Conservation (phyloP, 2,888 invertebrate genomes). For the Megamerina dolium region DNA sequence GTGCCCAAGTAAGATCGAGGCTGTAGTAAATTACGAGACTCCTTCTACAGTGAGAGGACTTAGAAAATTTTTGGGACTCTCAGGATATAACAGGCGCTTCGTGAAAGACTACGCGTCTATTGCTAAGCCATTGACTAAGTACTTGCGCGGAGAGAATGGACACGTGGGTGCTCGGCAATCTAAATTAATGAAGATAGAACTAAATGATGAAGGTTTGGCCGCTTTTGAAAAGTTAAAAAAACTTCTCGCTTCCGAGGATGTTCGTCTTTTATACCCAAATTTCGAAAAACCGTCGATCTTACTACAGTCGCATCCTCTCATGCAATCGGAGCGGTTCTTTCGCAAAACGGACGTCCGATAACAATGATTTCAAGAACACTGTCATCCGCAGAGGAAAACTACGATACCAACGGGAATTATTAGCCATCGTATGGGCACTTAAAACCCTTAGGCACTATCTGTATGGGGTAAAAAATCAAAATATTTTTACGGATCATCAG, state of each 20-base stretch:
- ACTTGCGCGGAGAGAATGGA: slow-evolving; percentile 11
- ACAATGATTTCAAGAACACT: slow-evolving; percentile 3
- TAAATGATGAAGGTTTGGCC: slow-evolving; percentile 2
- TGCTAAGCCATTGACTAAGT: slow-evolving; percentile 12
- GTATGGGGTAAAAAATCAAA: slow-evolving; percentile 5
- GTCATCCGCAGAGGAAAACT: slow-evolving; percentile 3
- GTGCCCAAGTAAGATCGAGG: slow-evolving; percentile 6
- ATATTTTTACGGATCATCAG: slow-evolving; percentile 18
- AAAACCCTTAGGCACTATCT: slow-evolving; percentile 5
- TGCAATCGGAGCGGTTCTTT: slow-evolving; percentile 13
- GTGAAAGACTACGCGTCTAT: slow-evolving; percentile 12
- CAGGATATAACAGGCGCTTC: slow-evolving; percentile 13
- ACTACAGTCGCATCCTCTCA: slow-evolving; percentile 12
- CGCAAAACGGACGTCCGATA: slow-evolving; percentile 3
- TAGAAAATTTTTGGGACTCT: slow-evolving; percentile 7
- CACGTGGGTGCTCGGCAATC: slow-evolving; percentile 10
- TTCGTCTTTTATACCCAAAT: slow-evolving; percentile 11
- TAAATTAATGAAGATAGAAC: slow-evolving; percentile 4
- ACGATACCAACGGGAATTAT: slow-evolving; percentile 25
- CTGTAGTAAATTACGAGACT: slow-evolving; percentile 3
- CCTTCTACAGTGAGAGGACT: slow-evolving; percentile 4
- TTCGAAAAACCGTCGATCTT: slow-evolving; percentile 8
- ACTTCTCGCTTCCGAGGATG: slow-evolving; percentile 11
- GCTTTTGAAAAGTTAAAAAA: slow-evolving; percentile 10
- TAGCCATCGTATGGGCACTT: slow-evolving; percentile 35